These are phyloP conservation scores for Eulemur rufifrons DNA, from an alignment of 2,113 vertebrate genomes.

Conservation along the genomic window DNA sequence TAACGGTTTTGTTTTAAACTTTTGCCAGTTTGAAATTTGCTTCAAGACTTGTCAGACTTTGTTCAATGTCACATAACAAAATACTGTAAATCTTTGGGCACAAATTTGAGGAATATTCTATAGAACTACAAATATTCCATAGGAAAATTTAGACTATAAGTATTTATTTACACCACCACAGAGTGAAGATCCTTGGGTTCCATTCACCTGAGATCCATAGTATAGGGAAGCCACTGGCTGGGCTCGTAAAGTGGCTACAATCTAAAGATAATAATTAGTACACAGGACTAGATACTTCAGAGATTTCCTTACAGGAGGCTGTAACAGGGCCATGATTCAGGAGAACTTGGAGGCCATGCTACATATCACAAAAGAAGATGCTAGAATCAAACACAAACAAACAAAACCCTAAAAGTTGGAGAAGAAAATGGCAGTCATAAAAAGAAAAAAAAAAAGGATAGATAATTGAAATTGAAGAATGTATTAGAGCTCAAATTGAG, in stretches of 20 bases:
- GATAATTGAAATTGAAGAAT: background rate
- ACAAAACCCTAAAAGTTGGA: background rate
- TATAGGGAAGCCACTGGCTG: background rate
- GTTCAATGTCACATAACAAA: slow-evolving; percentile 19
- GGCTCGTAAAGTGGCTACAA: background rate
- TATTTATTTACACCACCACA: background rate
- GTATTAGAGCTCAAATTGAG: background rate
- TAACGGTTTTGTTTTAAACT: background rate
- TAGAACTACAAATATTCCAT: background rate
- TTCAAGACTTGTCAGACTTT: background rate
- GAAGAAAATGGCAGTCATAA: background rate
- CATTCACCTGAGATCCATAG: background rate
- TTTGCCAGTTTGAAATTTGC: background rate
- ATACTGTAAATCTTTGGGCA: background rate
- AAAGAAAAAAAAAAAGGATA: background rate
- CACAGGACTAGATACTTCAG: background rate
- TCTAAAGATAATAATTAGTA: background rate
- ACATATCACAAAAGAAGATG: background rate
- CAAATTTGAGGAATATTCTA: background rate
- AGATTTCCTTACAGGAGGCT: background rate
- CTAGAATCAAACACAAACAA: background rate
- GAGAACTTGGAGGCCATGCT: background rate
- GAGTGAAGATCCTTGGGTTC: background rate
- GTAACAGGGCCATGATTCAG: background rate
- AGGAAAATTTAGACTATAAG: background rate